Percentiles rank a stretch among this genome's conserved stretches.
Evolutionary conservation across 2,888 invertebrate genomes (phyloP).

Genomic region (Dicranocentrus wangi): DNA sequence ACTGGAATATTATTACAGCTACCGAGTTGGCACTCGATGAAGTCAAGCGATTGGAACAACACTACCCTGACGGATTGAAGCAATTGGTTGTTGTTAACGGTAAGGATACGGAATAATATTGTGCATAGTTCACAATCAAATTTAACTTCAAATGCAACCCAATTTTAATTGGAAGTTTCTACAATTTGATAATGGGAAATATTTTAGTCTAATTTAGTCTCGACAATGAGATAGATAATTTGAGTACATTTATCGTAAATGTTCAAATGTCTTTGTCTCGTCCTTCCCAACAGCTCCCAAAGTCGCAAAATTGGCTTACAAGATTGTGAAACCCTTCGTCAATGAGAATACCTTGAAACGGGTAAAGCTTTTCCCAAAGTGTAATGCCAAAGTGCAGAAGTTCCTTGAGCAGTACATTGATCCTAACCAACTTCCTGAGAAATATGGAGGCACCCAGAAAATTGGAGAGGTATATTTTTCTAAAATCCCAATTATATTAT

Average conservation of each 20-base stretch:
- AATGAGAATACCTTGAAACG: constrained; percentile 67
- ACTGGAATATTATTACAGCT: constrained; percentile 56
- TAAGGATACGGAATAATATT: constrained; percentile 23
- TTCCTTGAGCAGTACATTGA: constrained; percentile 69
- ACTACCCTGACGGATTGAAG: constrained; percentile 69
- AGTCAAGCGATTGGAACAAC: constrained; percentile 65
- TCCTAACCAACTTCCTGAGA: constrained; percentile 69
- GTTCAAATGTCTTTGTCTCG: too few species aligned
- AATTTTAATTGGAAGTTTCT: too few species aligned
- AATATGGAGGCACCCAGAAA: constrained; percentile 71
- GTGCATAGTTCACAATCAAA: neutral
- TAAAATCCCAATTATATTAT: neutral
- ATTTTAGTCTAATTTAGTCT: too few species aligned
- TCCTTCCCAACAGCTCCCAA: constrained; percentile 72
- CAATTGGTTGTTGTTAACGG: constrained; percentile 70
- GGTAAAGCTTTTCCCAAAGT: constrained; percentile 70
- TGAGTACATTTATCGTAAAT: too few species aligned
- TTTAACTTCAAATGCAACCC: neutral
- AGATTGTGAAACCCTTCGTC: constrained; percentile 71
- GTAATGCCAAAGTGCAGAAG: constrained; percentile 69
- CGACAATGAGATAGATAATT: too few species aligned
- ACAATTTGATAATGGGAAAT: too few species aligned
- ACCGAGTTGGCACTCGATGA: constrained; percentile 70
- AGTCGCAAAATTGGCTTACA: constrained; percentile 71
- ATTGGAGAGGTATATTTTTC: constrained; percentile 51